Evolutionary conservation across 2,888 invertebrate species (phyloP).

Genomic region (Sphaeridia pumilis): DNA sequence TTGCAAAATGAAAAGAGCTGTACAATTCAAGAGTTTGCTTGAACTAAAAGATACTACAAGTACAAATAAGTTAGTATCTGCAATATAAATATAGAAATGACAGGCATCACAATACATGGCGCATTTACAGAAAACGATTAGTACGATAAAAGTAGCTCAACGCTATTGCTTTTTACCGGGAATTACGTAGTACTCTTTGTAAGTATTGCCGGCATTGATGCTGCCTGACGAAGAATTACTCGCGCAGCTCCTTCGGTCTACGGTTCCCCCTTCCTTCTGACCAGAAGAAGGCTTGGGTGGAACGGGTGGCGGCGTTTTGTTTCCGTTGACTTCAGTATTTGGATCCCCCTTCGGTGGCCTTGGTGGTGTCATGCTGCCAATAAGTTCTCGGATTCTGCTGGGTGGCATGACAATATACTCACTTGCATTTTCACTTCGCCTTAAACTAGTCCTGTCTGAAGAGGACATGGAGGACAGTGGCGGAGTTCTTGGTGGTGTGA

Average conservation of each 20-base stretch:
- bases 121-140: no score
- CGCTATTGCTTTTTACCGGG: slow-evolving; percentile 18
- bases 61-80: no score
- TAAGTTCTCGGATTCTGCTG: slow-evolving; percentile 25
- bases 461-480: not conserved
- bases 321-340: slow-evolving; percentile 14
- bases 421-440: slow-evolving; percentile 5
- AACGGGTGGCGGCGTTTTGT: slow-evolving; percentile 9
- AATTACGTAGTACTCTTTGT: slow-evolving; percentile 28
- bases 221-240: slow-evolving; percentile 12
- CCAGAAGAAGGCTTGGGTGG: slow-evolving; percentile 3
- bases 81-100: no score
- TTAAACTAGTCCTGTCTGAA: not conserved
- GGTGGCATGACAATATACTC: slow-evolving; percentile 35
- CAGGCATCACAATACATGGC: no score
- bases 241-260: slow-evolving; percentile 4
- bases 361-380: slow-evolving; percentile 4
- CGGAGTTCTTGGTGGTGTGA: slow-evolving; percentile 2
- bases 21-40: no score
- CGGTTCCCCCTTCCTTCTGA: not conserved
- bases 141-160: not conserved
- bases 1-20: no score
- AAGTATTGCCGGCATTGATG: slow-evolving; percentile 14
- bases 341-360: slow-evolving; percentile 19
- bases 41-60: no score